phyloP scores from a whole-genome alignment of 2,113 vertebrate genomes.

The Damaliscus lunatus region DNA sequence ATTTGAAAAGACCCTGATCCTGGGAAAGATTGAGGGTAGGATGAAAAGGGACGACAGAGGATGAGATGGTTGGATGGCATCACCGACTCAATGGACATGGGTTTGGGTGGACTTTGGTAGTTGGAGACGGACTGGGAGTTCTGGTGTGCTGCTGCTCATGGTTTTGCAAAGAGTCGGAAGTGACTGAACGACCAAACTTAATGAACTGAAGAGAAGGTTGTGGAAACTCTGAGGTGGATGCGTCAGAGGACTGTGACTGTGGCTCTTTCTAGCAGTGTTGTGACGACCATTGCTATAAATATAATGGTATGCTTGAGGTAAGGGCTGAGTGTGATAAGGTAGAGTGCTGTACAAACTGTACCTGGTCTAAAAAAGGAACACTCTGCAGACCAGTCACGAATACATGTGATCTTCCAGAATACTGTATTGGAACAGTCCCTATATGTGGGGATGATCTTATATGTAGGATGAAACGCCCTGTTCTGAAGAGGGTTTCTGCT shows the following conservation, averaged over 20 bases:
- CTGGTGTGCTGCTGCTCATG: no score
- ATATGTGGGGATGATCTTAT: slow-evolving; percentile 59
- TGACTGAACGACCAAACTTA: no score
- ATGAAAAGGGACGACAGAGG: no score
- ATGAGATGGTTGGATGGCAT: no score
- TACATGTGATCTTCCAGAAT: slow-evolving; percentile 89
- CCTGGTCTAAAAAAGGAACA: slow-evolving; percentile 70
- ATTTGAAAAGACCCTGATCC: no score
- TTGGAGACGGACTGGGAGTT: no score
- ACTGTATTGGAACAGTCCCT: slow-evolving; percentile 81
- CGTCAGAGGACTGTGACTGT: slow-evolving; percentile 67
- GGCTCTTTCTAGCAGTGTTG: slow-evolving; percentile 68
- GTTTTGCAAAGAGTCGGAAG: no score
- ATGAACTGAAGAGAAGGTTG: slow-evolving; percentile 26
- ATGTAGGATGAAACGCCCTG: neutral
- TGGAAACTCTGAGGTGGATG: slow-evolving; percentile 68
- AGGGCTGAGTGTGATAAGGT: slow-evolving; percentile 50
- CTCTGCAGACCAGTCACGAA: slow-evolving; percentile 80
- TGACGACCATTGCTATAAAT: slow-evolving; percentile 42
- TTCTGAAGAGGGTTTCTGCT: neutral
- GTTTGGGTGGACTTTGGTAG: no score
- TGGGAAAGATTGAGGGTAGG: no score
- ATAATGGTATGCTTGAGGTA: fast-evolving
- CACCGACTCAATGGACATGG: no score
- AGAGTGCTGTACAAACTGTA: slow-evolving; percentile 70